These are phyloP conservation scores for Drosophila pallidifrons DNA, from an alignment of 1,140 invertebrate genomes.

Conservation along the genomic window DNA sequence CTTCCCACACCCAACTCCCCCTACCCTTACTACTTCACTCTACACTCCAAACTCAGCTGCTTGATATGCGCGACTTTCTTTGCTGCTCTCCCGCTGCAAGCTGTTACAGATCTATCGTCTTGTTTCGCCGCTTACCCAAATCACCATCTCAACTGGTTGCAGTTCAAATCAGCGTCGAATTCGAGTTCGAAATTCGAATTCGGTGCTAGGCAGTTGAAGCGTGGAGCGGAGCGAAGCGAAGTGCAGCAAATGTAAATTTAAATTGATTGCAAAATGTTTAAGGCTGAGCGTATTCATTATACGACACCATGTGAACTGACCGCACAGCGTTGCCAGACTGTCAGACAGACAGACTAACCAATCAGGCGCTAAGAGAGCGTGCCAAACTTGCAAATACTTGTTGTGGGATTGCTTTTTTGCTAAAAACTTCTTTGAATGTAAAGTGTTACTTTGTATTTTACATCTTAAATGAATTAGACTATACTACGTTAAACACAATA, in stretches of 20 bases:
- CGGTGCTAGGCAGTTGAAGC: not conserved
- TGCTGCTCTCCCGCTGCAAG: conserved; percentile 41
- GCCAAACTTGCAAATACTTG: not conserved
- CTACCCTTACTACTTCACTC: not conserved
- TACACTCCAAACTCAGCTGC: conserved; percentile 7
- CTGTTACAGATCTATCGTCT: conserved; percentile 14
- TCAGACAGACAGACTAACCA: not conserved
- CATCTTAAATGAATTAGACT: no score
- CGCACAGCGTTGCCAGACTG: conserved; percentile 51
- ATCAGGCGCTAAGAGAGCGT: not conserved
- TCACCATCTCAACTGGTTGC: conserved; percentile 47
- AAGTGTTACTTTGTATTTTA: no score
- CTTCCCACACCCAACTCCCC: not conserved
- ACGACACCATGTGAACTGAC: conserved; percentile 37
- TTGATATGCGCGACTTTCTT: conserved; percentile 48
- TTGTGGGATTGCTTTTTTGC: no score
- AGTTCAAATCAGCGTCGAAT: not conserved
- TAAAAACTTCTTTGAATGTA: no score
- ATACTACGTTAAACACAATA: no score
- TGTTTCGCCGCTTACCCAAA: conserved; percentile 33
- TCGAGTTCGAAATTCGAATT: conserved; percentile 16
- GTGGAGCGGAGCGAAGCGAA: conserved; percentile 32
- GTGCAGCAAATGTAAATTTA: conserved; percentile 73
- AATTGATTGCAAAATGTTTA: conserved; percentile 81
- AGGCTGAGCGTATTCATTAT: conserved; percentile 55